Evolutionary conservation across 1,140 invertebrate species (phyloP).

Genomic region (Saxidomus purpurata): DNA sequence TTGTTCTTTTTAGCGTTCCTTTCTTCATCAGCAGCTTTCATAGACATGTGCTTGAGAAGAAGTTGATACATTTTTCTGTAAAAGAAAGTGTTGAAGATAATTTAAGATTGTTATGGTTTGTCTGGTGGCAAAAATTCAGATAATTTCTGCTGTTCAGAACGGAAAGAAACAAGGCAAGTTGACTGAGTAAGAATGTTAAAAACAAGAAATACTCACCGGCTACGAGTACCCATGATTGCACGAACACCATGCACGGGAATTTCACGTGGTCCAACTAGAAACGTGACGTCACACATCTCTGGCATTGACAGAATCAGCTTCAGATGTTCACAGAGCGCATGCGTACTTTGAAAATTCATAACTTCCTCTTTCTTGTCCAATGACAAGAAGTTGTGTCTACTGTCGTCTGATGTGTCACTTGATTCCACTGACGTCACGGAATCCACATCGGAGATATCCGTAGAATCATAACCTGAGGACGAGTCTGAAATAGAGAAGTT

Average conservation of each 20-base stretch:
- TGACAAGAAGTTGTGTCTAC: neutral
- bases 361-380: neutral
- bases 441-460: conserved; percentile 14
- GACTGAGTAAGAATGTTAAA: neutral
- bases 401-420: conserved; percentile 2
- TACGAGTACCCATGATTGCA: conserved; percentile 94
- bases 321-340: conserved; percentile 69
- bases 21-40: neutral
- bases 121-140: neutral
- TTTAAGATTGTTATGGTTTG: too few relatives aligned
- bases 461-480: conserved; percentile 23
- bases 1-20: neutral
- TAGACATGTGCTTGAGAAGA: conserved; percentile 56
- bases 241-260: conserved; percentile 98
- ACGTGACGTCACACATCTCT: conserved; percentile 98
- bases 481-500: conserved; percentile 9
- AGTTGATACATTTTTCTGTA: conserved; percentile 71
- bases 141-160: too few relatives aligned
- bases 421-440: neutral
- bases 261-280: conserved; percentile 96
- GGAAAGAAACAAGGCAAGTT: too few relatives aligned
- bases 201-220: conserved; percentile 90
- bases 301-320: conserved; percentile 91
- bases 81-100: too few relatives aligned
- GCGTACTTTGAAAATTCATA: conserved; percentile 25